Evolutionary conservation across 2,113 vertebrate species (phyloP), one percentile per base, ranked within the genome.

Genomic region (Anhinga anhinga): DNA sequence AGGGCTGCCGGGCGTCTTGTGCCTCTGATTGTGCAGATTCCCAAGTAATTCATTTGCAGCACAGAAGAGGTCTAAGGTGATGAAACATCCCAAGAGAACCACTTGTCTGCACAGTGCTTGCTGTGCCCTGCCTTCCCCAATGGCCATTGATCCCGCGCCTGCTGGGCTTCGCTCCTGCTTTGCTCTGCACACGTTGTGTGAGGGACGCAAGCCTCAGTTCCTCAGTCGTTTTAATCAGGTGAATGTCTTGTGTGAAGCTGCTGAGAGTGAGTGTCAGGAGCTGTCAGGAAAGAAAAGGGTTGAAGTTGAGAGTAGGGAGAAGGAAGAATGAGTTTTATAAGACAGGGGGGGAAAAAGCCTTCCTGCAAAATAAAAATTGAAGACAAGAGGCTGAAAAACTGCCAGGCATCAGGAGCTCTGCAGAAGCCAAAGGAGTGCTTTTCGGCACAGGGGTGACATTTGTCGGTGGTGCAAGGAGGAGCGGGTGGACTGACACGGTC

Each of bases 181-280:
- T 15, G 11, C 47, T 52, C 47, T 17, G 73, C 59, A 45, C 18
- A 0, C 66, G 40, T 83, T 8, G 2, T 2, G 17, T 20, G 26
- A 15, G 55, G 52, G 34, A 38, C 47, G 13, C 56, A 10, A 52
- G 42, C 50, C 50, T 22, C 34, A 47, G 23, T 29, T n/a, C 42
- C 44, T 21, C 0, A 0, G 61, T 11, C 1, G 1, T 32, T 74
- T 82, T 34, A 16, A 14, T 82, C 62, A 10, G 38, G 55, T 62
- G n/a, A 32, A 67, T 11, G 82, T 65, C 34, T 69, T 23, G 2
- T 1, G 11, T 3, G n/a, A 58, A 53, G 42, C 25, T 71, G 34
- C 52, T 4, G 12, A 82, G 70, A 67, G 32, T 19, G 70, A 89
- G 30, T 20, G 59, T 69, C 56, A 38, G 53, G 65, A 82, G 66